phyloP scores from a whole-genome alignment of 2,888 invertebrate genomes.

The Netelia fuscicornis region DNA sequence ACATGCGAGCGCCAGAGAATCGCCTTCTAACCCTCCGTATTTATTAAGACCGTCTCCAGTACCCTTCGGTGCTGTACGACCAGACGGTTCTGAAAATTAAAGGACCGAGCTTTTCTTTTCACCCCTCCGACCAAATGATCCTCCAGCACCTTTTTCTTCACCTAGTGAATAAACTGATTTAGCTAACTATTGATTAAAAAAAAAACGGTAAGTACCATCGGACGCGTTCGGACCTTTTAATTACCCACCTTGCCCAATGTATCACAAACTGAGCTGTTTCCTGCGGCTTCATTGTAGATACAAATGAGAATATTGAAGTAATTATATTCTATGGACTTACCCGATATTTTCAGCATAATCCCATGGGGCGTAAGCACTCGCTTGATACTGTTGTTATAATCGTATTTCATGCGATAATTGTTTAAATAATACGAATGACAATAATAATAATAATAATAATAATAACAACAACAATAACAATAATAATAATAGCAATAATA shows the following conservation, averaged over 20 bases:
- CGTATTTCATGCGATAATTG: slow-evolving; percentile 47
- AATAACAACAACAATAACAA: slow-evolving; percentile 20
- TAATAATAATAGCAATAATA: slow-evolving; percentile 30
- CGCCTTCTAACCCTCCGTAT: slow-evolving; percentile 80
- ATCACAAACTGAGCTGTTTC: background rate
- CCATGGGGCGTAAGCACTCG: background rate
- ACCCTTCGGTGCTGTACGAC: slow-evolving; percentile 83
- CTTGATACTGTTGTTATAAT: slow-evolving; percentile 29
- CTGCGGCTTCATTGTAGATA: background rate
- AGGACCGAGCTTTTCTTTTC: slow-evolving; percentile 56
- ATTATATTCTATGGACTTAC: slow-evolving; percentile 38
- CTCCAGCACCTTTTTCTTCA: background rate
- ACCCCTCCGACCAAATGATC: background rate
- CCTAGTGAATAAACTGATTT: background rate
- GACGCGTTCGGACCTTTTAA: slow-evolving; percentile 14
- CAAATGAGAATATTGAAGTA: slow-evolving; percentile 3
- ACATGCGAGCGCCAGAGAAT: slow-evolving; percentile 82
- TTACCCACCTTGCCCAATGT: slow-evolving; percentile 37
- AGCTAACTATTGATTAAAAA: background rate
- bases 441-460: slow-evolving; percentile 20
- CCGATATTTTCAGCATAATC: slow-evolving; percentile 1
- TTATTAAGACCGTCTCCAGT: slow-evolving; percentile 85
- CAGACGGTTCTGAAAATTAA: slow-evolving; percentile 84
- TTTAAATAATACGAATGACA: slow-evolving; percentile 27
- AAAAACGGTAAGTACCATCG: slow-evolving; percentile 29